Percentiles rank a stretch among this genome's conserved stretches.
phyloP scores from a whole-genome alignment of 64 coral and sea anemone species.

The Stichodactyla helianthus region DNA sequence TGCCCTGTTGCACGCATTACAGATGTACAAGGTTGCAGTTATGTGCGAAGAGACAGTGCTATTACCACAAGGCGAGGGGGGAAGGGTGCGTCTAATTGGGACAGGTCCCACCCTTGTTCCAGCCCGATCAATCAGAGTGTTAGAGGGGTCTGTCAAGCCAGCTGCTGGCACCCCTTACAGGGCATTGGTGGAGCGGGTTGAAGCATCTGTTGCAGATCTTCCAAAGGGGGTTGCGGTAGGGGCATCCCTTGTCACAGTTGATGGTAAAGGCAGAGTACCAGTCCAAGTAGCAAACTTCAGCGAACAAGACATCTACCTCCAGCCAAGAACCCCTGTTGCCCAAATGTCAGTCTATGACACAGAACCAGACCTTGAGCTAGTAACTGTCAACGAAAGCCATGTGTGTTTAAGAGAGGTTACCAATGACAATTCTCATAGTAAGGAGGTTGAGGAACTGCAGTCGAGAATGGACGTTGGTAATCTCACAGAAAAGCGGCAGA shows the following conservation, averaged over 20 bases:
- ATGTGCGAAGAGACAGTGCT: conserved; percentile 13
- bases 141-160: background rate
- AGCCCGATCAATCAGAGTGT: background rate
- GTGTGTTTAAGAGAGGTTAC: too few species aligned
- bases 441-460: too few species aligned
- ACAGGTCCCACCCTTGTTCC: conserved; percentile 16
- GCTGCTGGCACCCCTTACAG: background rate
- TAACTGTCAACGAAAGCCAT: too few species aligned
- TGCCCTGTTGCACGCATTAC: conserved; percentile 25
- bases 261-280: conserved; percentile 7
- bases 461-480: conserved; percentile 14
- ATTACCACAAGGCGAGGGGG: background rate
- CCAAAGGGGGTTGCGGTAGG: conserved; percentile 19
- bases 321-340: conserved; percentile 34
- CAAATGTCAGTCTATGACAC: too few species aligned
- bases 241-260: conserved; percentile 19
- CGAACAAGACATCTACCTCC: background rate
- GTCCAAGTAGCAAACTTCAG: conserved; percentile 28
- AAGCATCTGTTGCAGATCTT: too few species aligned
- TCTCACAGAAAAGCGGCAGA: background rate
- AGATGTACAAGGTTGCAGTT: conserved; percentile 2
- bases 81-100: conserved; percentile 3
- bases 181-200: too few species aligned
- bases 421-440: too few species aligned
- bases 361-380: too few species aligned